Percentiles rank a stretch among this genome's conserved stretches.
Conservation (phyloP, 2,113 vertebrate species). For the Crotalus tigris region DNA sequence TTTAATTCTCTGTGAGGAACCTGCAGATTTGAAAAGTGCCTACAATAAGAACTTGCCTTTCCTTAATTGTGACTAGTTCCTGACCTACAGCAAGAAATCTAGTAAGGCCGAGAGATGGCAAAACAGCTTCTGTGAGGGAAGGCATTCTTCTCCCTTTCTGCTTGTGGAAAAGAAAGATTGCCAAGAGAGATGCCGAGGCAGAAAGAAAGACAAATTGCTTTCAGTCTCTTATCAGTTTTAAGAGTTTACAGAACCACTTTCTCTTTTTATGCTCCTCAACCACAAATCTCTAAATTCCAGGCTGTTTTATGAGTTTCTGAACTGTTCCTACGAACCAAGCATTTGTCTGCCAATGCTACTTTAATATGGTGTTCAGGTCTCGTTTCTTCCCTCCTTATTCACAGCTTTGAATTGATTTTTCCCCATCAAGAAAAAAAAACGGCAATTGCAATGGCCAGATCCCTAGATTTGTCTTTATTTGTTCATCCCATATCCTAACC, state of each 20-base stretch:
- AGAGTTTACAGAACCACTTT: background rate
- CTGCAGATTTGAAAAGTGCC: background rate
- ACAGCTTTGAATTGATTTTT: background rate
- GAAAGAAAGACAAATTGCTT: background rate
- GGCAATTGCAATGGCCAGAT: background rate
- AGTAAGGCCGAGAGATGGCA: background rate
- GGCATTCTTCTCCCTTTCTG: background rate
- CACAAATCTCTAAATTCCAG: background rate
- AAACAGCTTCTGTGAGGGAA: background rate
- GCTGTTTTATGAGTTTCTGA: background rate
- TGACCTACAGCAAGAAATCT: background rate
- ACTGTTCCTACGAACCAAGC: background rate
- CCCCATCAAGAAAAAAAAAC: background rate
- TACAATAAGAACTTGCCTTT: background rate
- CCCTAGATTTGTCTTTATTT: background rate
- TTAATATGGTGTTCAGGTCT: background rate
- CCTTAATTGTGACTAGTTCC: background rate
- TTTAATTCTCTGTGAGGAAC: background rate
- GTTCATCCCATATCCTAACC: background rate
- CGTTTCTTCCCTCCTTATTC: background rate
- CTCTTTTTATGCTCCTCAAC: background rate
- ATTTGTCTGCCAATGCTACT: background rate
- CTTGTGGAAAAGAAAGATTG: background rate
- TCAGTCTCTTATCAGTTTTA: background rate
- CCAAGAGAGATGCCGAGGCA: background rate